phyloP scores from a whole-genome alignment of 2,113 vertebrate species.

The Cochlearius cochlearius region DNA sequence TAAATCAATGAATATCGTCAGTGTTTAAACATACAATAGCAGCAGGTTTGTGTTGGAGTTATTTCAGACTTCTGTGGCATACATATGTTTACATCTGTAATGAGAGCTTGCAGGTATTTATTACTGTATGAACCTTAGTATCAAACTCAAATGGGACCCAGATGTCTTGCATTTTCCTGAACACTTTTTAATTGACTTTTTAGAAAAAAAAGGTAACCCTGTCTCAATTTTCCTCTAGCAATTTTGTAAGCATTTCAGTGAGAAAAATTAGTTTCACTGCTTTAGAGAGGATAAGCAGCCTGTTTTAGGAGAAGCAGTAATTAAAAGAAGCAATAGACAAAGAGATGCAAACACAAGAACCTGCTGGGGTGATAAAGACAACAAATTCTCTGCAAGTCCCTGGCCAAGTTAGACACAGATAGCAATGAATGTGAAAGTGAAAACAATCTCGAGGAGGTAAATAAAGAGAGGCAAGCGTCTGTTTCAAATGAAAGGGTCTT shows the following conservation, averaged over 20 bases:
- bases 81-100: neutral
- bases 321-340: neutral
- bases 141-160: neutral
- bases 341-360: neutral
- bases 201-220: neutral
- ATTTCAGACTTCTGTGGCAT: neutral
- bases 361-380: neutral
- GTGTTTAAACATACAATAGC: neutral
- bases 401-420: neutral
- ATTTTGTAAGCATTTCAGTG: neutral
- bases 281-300: neutral
- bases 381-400: neutral
- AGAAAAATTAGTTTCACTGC: neutral
- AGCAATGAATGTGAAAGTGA: neutral
- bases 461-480: neutral
- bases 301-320: neutral
- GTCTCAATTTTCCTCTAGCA: neutral
- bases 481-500: conserved; percentile 42
- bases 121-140: neutral
- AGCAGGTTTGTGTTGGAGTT: neutral
- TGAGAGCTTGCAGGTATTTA: neutral
- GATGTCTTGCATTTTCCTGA: neutral
- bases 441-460: neutral
- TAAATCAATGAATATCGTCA: neutral
- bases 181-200: neutral